Evolutionary conservation across 2,113 vertebrate genomes (phyloP).

Genomic region (Pelecanus crispus): DNA sequence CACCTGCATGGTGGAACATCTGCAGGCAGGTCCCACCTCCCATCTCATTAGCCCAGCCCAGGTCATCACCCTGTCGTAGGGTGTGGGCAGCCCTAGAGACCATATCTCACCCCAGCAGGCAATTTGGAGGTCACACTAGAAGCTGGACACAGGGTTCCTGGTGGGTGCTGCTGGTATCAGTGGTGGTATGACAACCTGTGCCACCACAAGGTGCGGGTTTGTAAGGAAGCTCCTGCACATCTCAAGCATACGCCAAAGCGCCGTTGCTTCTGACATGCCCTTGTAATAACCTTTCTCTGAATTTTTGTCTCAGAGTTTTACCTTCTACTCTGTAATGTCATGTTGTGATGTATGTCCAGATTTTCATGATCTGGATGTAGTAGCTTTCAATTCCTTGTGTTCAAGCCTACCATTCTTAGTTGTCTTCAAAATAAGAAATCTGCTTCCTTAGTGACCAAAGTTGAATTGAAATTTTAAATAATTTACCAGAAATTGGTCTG

Average conservation of each 20-base stretch:
- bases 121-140: background rate
- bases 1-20: background rate
- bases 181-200: accelerated
- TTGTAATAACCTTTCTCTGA: background rate
- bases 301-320: background rate
- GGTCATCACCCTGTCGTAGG: background rate
- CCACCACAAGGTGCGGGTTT: background rate
- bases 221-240: background rate
- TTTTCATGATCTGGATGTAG: background rate
- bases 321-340: background rate
- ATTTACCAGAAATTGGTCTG: background rate
- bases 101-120: background rate
- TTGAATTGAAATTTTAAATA: background rate
- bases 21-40: background rate
- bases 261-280: background rate
- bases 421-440: background rate
- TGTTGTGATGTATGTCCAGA: background rate
- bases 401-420: background rate
- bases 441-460: background rate
- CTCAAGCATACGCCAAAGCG: background rate
- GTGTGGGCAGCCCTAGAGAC: background rate
- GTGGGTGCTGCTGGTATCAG: background rate
- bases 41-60: background rate
- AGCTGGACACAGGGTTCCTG: background rate
- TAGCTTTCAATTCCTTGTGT: background rate